These are phyloP conservation scores for Ailurus styani DNA, from an alignment of 2,113 vertebrate genomes.

Conservation along the genomic window DNA sequence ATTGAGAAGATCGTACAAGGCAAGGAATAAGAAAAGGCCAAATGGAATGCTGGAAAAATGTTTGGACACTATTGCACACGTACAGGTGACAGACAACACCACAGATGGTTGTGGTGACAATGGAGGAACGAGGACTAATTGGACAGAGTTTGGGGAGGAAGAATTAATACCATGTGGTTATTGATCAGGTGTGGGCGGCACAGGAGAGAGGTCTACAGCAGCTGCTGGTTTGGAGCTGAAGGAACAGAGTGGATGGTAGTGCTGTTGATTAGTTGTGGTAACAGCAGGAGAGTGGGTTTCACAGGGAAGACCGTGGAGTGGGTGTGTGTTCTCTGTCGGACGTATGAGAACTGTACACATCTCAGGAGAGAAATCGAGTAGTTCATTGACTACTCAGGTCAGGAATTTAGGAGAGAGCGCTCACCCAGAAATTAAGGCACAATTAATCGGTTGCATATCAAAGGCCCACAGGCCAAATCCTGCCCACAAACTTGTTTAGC, in stretches of 20 bases:
- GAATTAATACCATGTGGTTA: background rate
- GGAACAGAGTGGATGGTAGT: rapidly evolving
- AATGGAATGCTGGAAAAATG: background rate
- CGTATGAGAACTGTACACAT: background rate
- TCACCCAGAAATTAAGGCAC: background rate
- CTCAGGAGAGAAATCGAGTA: background rate
- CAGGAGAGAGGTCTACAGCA: background rate
- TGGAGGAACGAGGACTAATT: background rate
- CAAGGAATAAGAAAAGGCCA: background rate
- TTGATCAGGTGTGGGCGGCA: background rate
- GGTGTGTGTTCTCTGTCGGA: too few relatives aligned
- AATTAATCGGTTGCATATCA: background rate
- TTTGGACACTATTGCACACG: rapidly evolving
- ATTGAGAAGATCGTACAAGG: background rate
- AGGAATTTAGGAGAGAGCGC: background rate
- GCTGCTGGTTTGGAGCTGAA: background rate
- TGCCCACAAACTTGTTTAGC: background rate
- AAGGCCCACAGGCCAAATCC: background rate
- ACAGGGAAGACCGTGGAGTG: background rate
- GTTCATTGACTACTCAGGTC: background rate
- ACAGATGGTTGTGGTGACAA: background rate
- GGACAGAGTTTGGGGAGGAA: background rate
- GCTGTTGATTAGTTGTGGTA: background rate
- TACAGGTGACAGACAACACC: background rate
- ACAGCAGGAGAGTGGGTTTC: background rate